Base-by-base conservation (phyloP, 1,140 invertebrate genomes). In the Ditylenchus dipsaci region DNA sequence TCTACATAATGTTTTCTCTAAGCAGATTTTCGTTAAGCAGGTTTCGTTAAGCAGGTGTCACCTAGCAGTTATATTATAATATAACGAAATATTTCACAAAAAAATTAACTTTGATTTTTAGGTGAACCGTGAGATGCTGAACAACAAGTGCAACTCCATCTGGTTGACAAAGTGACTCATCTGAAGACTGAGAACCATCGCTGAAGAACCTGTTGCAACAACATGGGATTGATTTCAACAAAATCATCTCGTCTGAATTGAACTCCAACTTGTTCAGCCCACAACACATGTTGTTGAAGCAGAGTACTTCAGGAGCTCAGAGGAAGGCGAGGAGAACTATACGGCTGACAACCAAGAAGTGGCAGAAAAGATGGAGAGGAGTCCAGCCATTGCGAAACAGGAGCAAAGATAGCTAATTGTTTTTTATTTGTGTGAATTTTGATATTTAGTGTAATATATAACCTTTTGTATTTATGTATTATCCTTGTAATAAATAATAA, bases 111-210 rank as follows among this genome's bases (percentile, higher is more conserved):
- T n/a, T n/a, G n/a, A n/a, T n/a, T n/a, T 61, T 61, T 21, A 61
- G 68, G 45, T 69, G 15, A 74, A 72, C 29, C 68, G 68, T 13
- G 68, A 75, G 45, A 43, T 69, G 42, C 68, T 69, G 27, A 49
- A 59, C 45, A 43, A 69, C 5, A 70, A 71, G 0, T 42, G 45
- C 68, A 69, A 69, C 19, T 61, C 38, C 13, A n/a, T 13, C 42
- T 69, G 56, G 42, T 58, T 23, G 47, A 69, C 42, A 49, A 61
- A 13, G 30, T 69, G 8, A 23, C 21, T 13, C 29, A 27, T 13
- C 69, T 69, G 1, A 71, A 45, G 23, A 47, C 49, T 7, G 68
- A 69, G 29, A 69, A 69, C 56, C 38, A 26, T 21, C 66, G 59
- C 19, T 69, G 3, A 71, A 72, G 26, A 30, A 30, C 30, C 38